phyloP scores from a whole-genome alignment of 2,113 vertebrate genomes.

The Trinectes maculatus region DNA sequence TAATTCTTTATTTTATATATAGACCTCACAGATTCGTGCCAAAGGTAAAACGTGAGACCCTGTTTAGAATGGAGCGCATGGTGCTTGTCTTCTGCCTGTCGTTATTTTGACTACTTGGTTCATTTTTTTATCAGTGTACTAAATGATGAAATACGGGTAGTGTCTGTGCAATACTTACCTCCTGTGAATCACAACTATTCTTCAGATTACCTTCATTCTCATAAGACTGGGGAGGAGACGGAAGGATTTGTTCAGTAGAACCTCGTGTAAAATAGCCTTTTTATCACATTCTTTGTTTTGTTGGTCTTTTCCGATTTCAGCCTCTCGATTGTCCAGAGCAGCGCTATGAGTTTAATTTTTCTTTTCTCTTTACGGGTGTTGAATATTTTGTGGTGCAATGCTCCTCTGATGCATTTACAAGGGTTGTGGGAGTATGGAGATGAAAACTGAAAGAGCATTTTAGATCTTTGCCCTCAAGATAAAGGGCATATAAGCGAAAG shows the following conservation, averaged over 20 bases:
- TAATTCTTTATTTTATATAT: conserved; percentile 84
- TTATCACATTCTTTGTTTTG: conserved; percentile 50
- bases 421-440: conserved; percentile 74
- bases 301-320: conserved; percentile 32
- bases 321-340: conserved; percentile 48
- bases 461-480: conserved; percentile 74
- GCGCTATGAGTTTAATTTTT: conserved; percentile 52
- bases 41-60: conserved; percentile 33
- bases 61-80: conserved; percentile 35
- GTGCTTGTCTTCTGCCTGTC: conserved; percentile 63
- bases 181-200: conserved; percentile 74
- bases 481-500: conserved; percentile 68
- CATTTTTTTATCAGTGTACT: conserved; percentile 70
- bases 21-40: conserved; percentile 22
- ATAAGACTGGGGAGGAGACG: conserved; percentile 8
- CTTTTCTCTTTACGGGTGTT: conserved; percentile 57
- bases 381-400: conserved; percentile 56
- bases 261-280: conserved; percentile 42
- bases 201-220: conserved; percentile 66
- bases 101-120: conserved; percentile 72
- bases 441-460: conserved; percentile 72
- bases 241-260: conserved; percentile 50
- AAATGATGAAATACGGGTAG: conserved; percentile 82
- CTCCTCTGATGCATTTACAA: conserved; percentile 72
- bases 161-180: conserved; percentile 77